Percentiles rank a stretch among this genome's conserved stretches.
phyloP scores from a whole-genome alignment of 2,888 invertebrate genomes.

The Phyto melanocephala region DNA sequence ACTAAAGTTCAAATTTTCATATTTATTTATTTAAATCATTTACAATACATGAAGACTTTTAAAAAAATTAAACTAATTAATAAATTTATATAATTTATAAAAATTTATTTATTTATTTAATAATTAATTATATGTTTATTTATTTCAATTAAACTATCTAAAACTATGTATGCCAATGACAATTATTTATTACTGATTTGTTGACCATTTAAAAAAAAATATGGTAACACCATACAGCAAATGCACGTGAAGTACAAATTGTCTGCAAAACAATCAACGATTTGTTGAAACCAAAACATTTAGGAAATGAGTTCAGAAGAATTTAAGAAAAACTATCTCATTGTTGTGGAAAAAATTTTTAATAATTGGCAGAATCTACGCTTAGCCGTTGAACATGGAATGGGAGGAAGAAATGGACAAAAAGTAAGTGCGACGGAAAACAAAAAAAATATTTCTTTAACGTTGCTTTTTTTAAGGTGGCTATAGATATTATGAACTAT shows the following conservation, averaged over 20 bases:
- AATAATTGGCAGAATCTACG: slow-evolving; percentile 87
- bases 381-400: slow-evolving; percentile 86
- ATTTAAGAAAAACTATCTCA: slow-evolving; percentile 79
- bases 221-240: neutral
- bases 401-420: slow-evolving; percentile 85
- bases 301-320: slow-evolving; percentile 67
- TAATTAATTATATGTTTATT: too few relatives aligned
- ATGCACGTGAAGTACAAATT: slow-evolving; percentile 9
- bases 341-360: slow-evolving; percentile 84
- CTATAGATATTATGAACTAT: slow-evolving; percentile 83
- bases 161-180: too few relatives aligned
- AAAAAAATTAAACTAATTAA: too few relatives aligned
- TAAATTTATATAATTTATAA: too few relatives aligned
- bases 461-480: slow-evolving; percentile 80
- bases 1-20: too few relatives aligned
- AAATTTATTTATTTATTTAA: too few relatives aligned
- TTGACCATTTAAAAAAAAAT: too few relatives aligned
- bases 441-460: neutral
- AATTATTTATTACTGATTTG: too few relatives aligned
- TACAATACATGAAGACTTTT: too few relatives aligned
- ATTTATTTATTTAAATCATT: too few relatives aligned
- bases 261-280: too few relatives aligned
- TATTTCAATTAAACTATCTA: too few relatives aligned
- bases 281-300: neutral
- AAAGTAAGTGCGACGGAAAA: slow-evolving; percentile 79